phyloP scores from a whole-genome alignment of 2,888 invertebrate genomes.

The Junonia oenone region DNA sequence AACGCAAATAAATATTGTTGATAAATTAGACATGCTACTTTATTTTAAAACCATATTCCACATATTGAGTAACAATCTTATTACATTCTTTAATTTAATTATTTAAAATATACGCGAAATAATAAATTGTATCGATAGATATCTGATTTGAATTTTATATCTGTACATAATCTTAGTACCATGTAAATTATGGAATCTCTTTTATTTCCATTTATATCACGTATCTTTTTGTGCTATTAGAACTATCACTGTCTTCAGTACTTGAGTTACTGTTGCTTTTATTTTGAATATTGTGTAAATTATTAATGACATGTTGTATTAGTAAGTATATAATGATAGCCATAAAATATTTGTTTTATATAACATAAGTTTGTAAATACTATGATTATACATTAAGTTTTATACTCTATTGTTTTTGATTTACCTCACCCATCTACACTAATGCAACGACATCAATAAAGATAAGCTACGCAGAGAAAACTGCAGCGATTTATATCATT shows the following conservation, averaged over 20 bases:
- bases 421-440: constrained; percentile 37
- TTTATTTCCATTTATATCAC: constrained; percentile 66
- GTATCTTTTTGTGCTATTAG: constrained; percentile 66
- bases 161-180: constrained; percentile 68
- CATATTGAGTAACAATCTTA: background rate
- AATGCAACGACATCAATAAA: background rate
- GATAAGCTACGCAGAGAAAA: background rate
- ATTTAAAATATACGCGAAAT: background rate
- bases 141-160: constrained; percentile 56
- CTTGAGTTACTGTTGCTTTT: constrained; percentile 73
- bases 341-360: constrained; percentile 79
- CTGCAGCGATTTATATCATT: background rate
- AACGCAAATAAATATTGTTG: constrained; percentile 6
- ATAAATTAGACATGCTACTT: constrained; percentile 10
- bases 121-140: constrained; percentile 46
- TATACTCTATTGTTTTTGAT: constrained; percentile 74
- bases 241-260: constrained; percentile 65
- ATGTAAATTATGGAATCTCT: constrained; percentile 76
- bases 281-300: constrained; percentile 72
- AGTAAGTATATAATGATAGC: constrained; percentile 76
- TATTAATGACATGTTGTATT: constrained; percentile 75
- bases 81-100: background rate
- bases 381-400: constrained; percentile 79
- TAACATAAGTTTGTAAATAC: constrained; percentile 78
- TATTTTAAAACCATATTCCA: constrained; percentile 11